Percentiles rank a stretch among this genome's conserved stretches.
Evolutionary conservation across 2,113 vertebrate species (phyloP).

Genomic region (Etheostoma spectabile): DNA sequence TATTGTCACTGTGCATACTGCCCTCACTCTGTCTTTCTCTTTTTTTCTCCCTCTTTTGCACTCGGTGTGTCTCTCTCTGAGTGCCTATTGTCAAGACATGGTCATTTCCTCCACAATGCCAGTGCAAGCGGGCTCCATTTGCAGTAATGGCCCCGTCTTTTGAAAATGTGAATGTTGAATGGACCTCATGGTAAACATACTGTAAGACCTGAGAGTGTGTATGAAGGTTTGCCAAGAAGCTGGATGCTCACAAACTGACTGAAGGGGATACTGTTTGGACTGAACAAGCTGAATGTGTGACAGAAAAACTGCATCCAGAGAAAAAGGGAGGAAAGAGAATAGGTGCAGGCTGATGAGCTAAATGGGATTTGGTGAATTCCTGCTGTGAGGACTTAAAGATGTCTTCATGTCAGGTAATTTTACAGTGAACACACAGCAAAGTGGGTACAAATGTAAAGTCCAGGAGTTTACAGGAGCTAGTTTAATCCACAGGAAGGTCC

Average conservation of each 20-base stretch:
- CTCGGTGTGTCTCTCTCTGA: slow-evolving; percentile 53
- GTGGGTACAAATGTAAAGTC: neutral
- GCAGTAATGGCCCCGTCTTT: slow-evolving; percentile 68
- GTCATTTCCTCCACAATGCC: slow-evolving; percentile 74
- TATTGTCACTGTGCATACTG: slow-evolving; percentile 65
- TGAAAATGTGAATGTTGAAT: slow-evolving; percentile 59
- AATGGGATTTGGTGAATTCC: slow-evolving; percentile 21
- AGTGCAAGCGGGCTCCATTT: slow-evolving; percentile 72
- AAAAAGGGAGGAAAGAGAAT: slow-evolving; percentile 3
- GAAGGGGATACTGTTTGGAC: slow-evolving; percentile 44
- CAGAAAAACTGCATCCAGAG: slow-evolving; percentile 7
- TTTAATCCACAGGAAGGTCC: neutral
- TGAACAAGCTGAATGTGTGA: slow-evolving; percentile 10
- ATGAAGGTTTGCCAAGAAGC: slow-evolving; percentile 70
- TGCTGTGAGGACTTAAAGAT: slow-evolving; percentile 16
- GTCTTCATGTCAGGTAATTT: neutral
- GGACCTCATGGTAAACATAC: slow-evolving; percentile 66
- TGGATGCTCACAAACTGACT: slow-evolving; percentile 23
- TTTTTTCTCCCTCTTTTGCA: slow-evolving; percentile 1
- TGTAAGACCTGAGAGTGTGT: slow-evolving; percentile 65
- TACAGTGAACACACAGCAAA: neutral
- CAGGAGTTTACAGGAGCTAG: slow-evolving; percentile 6
- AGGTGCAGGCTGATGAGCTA: slow-evolving; percentile 19
- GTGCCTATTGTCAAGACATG: slow-evolving; percentile 76
- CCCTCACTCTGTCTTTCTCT: slow-evolving; percentile 33